phyloP scores from a whole-genome alignment of 2,888 invertebrate genomes.

The Cheilosia vulpina region DNA sequence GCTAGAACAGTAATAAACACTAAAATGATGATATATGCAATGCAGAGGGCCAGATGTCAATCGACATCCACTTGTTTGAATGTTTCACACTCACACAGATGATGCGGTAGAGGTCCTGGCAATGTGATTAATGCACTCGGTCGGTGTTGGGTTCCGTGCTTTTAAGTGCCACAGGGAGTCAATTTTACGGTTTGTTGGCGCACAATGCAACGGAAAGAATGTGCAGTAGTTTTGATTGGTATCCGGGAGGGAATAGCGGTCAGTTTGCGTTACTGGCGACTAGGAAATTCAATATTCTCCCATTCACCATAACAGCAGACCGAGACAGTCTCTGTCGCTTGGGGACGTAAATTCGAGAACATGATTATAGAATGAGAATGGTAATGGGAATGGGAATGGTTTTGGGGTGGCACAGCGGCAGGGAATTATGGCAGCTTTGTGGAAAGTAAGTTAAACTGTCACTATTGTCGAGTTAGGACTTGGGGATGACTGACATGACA shows the following conservation, averaged over 20 bases:
- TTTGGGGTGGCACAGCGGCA: not conserved
- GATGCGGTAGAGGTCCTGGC: not conserved
- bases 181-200: conserved; percentile 38
- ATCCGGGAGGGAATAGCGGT: conserved; percentile 1
- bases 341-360: conserved; percentile 21
- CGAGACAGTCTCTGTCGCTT: conserved; percentile 38
- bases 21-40: conserved; percentile 51
- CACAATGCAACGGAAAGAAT: conserved; percentile 38
- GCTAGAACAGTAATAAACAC: conserved; percentile 83
- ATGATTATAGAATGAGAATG: conserved; percentile 23
- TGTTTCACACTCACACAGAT: conserved; percentile 3
- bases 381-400: conserved; percentile 1
- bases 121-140: conserved; percentile 13
- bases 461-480: no score
- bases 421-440: not conserved
- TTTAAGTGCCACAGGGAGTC: conserved; percentile 22
- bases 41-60: conserved; percentile 18
- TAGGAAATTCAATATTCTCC: conserved; percentile 28
- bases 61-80: conserved; percentile 18
- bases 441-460: no score
- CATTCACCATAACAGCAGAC: not conserved
- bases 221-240: conserved; percentile 28
- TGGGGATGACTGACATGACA: no score
- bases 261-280: conserved; percentile 14
- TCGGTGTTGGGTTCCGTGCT: conserved; percentile 17